phyloP scores from a whole-genome alignment of 2,797 vertebrate genomes.

The Adelosebastes latens region DNA sequence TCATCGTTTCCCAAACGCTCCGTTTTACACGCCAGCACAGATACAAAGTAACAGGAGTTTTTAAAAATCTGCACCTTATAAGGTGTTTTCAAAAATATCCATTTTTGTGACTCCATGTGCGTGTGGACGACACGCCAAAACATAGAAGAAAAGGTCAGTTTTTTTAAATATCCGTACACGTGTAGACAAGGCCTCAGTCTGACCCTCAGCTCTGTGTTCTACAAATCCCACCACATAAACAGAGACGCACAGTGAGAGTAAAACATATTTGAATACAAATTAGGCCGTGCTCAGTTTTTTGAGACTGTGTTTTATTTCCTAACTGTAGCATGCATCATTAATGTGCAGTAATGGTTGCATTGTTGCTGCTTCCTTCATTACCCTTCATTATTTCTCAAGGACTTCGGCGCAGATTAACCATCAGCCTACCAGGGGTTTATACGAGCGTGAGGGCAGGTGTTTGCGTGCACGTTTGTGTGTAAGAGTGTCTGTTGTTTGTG shows the following conservation, averaged over 20 bases:
- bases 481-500: slow-evolving; percentile 47
- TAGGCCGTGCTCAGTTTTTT: slow-evolving; percentile 16
- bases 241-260: background rate
- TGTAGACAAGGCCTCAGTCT: background rate
- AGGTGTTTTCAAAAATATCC: too few species aligned
- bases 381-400: slow-evolving; percentile 79
- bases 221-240: slow-evolving; percentile 1
- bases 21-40: too few species aligned
- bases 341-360: slow-evolving; percentile 53
- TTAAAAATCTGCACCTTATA: too few species aligned
- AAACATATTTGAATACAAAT: slow-evolving; percentile 38
- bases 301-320: slow-evolving; percentile 30
- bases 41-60: too few species aligned
- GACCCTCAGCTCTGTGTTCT: background rate
- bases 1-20: too few species aligned
- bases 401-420: slow-evolving; percentile 62
- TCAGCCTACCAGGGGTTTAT: slow-evolving; percentile 50
- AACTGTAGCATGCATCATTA: slow-evolving; percentile 53
- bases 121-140: too few species aligned
- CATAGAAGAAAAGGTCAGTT: too few species aligned
- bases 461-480: slow-evolving; percentile 28
- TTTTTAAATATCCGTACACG: too few species aligned
- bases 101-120: too few species aligned
- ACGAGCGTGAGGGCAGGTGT: slow-evolving; percentile 55
- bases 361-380: slow-evolving; percentile 74